Conservation (phyloP, 2,888 invertebrate genomes). For the Ochropacha duplaris region DNA sequence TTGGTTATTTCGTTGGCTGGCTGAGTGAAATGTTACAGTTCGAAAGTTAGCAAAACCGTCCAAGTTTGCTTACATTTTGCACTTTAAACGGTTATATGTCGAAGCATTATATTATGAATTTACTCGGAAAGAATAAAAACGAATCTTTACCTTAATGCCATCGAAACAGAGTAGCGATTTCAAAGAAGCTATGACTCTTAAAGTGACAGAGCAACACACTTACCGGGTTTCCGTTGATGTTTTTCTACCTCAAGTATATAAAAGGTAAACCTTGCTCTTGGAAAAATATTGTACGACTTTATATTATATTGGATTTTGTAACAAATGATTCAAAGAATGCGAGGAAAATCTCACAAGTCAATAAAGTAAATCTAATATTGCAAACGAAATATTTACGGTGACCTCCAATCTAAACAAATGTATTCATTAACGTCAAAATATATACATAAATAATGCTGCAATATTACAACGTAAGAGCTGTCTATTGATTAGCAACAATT, state of each 20-base stretch:
- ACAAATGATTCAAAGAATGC: not conserved
- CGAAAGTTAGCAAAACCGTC: slow-evolving; percentile 41
- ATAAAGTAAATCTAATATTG: not conserved
- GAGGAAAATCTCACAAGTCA: not conserved
- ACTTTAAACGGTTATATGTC: slow-evolving; percentile 17
- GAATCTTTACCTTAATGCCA: not conserved
- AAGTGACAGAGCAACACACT: not conserved
- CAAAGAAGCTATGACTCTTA: not conserved
- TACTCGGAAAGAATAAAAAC: not conserved
- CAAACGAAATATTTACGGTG: too few relatives aligned
- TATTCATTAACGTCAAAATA: too few relatives aligned
- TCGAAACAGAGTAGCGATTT: not conserved
- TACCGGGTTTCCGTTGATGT: slow-evolving; percentile 1
- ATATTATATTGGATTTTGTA: not conserved
- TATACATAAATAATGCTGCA: too few relatives aligned
- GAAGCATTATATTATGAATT: not conserved
- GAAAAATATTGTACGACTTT: not conserved
- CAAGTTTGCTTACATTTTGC: slow-evolving; percentile 40
- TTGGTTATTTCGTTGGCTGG: slow-evolving; percentile 47
- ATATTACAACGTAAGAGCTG: too few relatives aligned
- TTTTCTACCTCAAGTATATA: not conserved
- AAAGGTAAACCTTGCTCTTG: not conserved
- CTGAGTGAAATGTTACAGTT: slow-evolving; percentile 44
- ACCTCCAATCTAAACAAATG: too few relatives aligned
- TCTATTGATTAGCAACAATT: not conserved